These are phyloP conservation scores for Cossypha dichroa DNA, from an alignment of 2,797 vertebrate genomes.

Conservation along the genomic window DNA sequence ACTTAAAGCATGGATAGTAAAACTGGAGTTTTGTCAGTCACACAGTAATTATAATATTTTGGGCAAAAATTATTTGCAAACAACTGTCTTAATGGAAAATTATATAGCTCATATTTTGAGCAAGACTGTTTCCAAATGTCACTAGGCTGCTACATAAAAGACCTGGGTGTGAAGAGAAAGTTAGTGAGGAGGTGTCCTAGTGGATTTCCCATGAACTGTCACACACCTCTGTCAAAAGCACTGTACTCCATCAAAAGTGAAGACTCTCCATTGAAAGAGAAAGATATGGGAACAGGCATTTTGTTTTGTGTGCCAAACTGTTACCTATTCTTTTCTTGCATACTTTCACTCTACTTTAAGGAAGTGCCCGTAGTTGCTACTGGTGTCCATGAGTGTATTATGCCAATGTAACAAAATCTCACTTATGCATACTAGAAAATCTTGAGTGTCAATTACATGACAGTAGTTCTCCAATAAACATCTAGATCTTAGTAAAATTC, in stretches of 20 bases:
- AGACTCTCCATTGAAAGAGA: neutral
- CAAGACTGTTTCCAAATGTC: neutral
- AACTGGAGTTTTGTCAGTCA: neutral
- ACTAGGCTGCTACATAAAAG: neutral
- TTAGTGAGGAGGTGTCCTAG: neutral
- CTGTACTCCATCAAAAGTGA: neutral
- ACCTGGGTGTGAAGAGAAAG: neutral
- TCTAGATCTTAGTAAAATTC: neutral
- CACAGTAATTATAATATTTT: neutral
- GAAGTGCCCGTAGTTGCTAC: neutral
- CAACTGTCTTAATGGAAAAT: neutral
- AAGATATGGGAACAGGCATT: neutral
- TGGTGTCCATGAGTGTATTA: neutral
- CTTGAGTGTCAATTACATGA: neutral
- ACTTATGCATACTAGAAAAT: neutral
- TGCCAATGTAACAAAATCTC: neutral
- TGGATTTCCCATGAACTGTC: neutral
- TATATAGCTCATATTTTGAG: neutral
- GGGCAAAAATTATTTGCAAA: neutral
- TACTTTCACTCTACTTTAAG: neutral
- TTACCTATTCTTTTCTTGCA: neutral
- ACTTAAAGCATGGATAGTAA: neutral
- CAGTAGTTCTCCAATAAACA: neutral
- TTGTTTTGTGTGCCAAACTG: neutral
- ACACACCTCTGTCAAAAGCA: neutral